These are phyloP conservation scores for Strongylocentrotus purpuratus DNA, from an alignment of 35 echinoderm and acorn worm species.

Conservation along the genomic window DNA sequence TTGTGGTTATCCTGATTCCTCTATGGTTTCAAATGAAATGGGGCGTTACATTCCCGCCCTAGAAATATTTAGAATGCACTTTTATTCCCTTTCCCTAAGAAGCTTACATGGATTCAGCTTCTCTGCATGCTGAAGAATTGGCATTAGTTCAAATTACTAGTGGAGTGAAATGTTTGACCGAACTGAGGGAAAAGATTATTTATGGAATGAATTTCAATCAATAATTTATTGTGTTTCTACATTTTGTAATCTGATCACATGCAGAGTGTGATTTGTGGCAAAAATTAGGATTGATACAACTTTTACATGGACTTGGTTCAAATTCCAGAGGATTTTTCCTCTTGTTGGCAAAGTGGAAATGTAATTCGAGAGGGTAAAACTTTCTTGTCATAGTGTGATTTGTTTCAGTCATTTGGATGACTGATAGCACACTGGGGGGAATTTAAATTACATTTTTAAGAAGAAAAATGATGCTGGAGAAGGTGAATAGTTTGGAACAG, in stretches of 20 bases:
- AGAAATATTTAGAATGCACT: neutral
- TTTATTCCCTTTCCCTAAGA: neutral
- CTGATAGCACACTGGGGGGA: too few species aligned
- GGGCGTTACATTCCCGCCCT: constrained; percentile 14
- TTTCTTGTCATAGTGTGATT: too few species aligned
- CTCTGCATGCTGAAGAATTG: neutral
- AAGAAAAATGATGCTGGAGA: too few species aligned
- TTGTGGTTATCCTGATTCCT: constrained; percentile 10
- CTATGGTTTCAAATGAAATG: constrained; percentile 1
- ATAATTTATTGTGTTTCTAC: neutral
- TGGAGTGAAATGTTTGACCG: neutral
- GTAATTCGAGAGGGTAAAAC: too few species aligned
- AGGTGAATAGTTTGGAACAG: too few species aligned
- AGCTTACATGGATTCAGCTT: neutral
- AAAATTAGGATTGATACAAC: too few species aligned
- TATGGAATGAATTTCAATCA: neutral
- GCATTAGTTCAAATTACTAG: neutral
- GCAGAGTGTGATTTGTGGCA: neutral
- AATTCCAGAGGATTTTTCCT: too few species aligned
- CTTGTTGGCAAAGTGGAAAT: too few species aligned
- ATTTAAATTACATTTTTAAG: too few species aligned
- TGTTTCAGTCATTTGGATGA: too few species aligned
- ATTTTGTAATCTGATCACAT: neutral
- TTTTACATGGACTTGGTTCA: too few species aligned
- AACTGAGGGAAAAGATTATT: neutral